phyloP scores from a whole-genome alignment of 1,140 invertebrate genomes.

The Drosophila rhopaloa region DNA sequence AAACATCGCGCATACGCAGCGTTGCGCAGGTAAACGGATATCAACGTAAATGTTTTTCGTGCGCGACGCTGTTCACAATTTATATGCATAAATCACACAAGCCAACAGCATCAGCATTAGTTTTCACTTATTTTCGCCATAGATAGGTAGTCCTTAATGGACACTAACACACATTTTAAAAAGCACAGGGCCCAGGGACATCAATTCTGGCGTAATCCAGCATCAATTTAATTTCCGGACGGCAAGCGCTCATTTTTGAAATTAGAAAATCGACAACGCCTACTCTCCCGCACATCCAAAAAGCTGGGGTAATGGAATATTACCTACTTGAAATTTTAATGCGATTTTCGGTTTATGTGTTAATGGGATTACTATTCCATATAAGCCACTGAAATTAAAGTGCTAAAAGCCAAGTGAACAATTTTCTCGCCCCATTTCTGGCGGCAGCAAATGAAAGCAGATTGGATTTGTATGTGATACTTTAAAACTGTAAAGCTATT shows the following conservation, averaged over 20 bases:
- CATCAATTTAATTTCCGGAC: conserved; percentile 75
- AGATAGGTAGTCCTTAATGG: conserved; percentile 24
- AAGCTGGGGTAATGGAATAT: conserved; percentile 51
- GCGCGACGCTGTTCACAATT: neutral
- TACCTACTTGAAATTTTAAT: conserved; percentile 37
- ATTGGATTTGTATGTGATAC: conserved; percentile 32
- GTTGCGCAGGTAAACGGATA: conserved; percentile 18
- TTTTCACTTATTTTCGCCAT: conserved; percentile 38
- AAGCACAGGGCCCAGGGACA: conserved; percentile 28
- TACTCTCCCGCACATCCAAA: neutral
- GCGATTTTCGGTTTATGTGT: conserved; percentile 49
- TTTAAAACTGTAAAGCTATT: conserved; percentile 8
- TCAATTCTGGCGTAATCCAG: conserved; percentile 51
- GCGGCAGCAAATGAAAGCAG: conserved; percentile 7
- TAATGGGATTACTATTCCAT: conserved; percentile 58
- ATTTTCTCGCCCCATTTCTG: conserved; percentile 12
- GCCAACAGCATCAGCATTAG: conserved; percentile 35
- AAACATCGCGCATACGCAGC: conserved; percentile 59
- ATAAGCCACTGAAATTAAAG: conserved; percentile 29
- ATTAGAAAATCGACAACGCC: conserved; percentile 49
- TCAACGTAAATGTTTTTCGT: conserved; percentile 14
- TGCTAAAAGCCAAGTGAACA: conserved; percentile 45
- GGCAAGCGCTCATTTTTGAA: conserved; percentile 22
- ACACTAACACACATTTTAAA: neutral
- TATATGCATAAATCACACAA: conserved; percentile 31